Conservation (phyloP, 2,888 invertebrate species). For the Leistus spinibarbis region DNA sequence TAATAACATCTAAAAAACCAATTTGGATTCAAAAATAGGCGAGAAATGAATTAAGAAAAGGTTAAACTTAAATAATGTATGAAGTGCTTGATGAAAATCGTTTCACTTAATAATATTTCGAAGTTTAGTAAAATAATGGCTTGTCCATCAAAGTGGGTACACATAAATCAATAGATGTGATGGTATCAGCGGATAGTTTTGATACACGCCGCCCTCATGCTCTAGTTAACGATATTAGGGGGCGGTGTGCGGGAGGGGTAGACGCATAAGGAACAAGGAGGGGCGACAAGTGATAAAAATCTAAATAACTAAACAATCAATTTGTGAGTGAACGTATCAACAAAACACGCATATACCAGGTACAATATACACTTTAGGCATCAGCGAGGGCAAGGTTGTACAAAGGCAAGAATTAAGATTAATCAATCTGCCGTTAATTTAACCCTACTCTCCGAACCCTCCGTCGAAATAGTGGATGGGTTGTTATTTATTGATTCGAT, state of each 20-base stretch:
- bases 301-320: constrained; percentile 15
- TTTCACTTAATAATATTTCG: background rate
- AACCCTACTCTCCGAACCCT: background rate
- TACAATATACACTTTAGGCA: background rate
- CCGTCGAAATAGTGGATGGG: background rate
- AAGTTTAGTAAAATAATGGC: background rate
- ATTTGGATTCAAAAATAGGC: no score
- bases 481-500: background rate
- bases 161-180: background rate
- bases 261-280: background rate
- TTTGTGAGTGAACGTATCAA: background rate
- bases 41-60: background rate
- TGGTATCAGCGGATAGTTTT: background rate
- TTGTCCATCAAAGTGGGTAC: background rate
- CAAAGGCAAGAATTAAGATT: background rate
- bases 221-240: background rate
- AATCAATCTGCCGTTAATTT: background rate
- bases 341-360: background rate
- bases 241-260: background rate
- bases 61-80: background rate
- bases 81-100: background rate
- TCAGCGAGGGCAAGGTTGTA: background rate
- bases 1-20: no score
- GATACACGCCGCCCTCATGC: background rate
- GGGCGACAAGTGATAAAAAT: background rate